Base-by-base conservation (phyloP, 2,113 vertebrate species). In the Myodes glareolus region DNA sequence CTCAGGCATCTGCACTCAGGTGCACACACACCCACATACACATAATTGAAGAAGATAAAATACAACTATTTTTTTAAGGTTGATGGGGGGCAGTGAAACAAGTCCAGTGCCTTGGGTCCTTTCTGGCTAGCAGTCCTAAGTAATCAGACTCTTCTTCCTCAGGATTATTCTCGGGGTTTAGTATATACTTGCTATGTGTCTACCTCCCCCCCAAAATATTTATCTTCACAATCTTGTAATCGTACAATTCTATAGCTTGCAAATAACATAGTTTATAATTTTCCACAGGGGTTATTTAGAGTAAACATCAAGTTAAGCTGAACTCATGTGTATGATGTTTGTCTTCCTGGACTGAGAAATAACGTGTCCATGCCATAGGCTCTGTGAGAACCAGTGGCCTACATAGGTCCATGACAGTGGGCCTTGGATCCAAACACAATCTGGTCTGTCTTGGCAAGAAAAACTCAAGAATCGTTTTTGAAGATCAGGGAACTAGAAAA, bases 401-500 rank as follows among this genome's bases (percentile, higher is more conserved):
- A 19, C 5, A 12, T 17, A 31, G 47, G 19, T 67, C 58, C 52
- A 12, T 68, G 50, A 63, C 31, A 67, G 9, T 36, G 50, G 84
- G 85, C 93, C 45, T 81, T 88, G 47, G 42, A 88, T 47, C 42
- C 47, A 47, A 88, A 73, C 5, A 12, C 72, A 78, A 50, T 25
- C 65, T 68, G 67, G 33, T 86, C 58, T 70, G n/a, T 63, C 85
- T 86, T 96, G 67, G 42, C 63, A 42, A 81, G 55, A 73, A 92
- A 90, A 87, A n/a, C 10, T 7, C 4, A 84, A 90, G 42, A 92
- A 93, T 89, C 12, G 19, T 42, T 94, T 92, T 50, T 90, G 88
- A 47, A 96, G 39, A 86, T 9, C 47, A 95, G 63, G 87, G 75
- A 89, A 80, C 84, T 67, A 92, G 45, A 93, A 96, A 81, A 81